Evolutionary conservation across 2,888 invertebrate species (phyloP).

Genomic region (Mesochorus sp.): DNA sequence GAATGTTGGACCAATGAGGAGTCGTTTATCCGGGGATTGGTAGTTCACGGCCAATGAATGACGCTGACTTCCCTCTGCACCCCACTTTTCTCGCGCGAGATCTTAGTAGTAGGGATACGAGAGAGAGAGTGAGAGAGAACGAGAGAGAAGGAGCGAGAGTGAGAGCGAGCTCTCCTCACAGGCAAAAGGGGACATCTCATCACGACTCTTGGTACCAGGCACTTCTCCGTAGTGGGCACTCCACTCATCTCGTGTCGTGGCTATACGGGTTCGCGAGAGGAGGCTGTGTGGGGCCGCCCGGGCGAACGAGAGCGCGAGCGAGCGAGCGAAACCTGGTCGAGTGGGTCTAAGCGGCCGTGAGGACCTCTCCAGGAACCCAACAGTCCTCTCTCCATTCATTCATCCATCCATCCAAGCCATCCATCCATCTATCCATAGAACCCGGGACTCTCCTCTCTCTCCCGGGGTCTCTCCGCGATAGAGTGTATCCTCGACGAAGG

Average conservation of each 20-base stretch:
- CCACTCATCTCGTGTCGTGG: conserved; percentile 80
- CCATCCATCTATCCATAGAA: conserved; percentile 74
- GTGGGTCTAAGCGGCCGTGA: conserved; percentile 82
- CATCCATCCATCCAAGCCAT: conserved; percentile 70
- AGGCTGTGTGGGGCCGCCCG: conserved; percentile 67
- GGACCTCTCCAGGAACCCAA: conserved; percentile 82
- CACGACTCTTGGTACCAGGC: conserved; percentile 81
- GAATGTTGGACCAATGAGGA: conserved; percentile 22
- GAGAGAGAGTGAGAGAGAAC: neutral
- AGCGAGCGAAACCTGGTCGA: conserved; percentile 75
- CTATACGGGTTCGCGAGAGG: conserved; percentile 76
- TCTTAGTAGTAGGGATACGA: conserved; percentile 14
- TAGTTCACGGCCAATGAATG: conserved; percentile 46
- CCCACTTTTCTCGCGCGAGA: conserved; percentile 12
- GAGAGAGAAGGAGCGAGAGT: neutral
- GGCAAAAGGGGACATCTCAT: conserved; percentile 81
- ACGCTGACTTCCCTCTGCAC: neutral
- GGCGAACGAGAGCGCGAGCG: conserved; percentile 73
- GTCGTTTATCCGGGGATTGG: conserved; percentile 33
- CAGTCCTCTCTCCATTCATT: conserved; percentile 79
- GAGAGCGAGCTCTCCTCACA: conserved; percentile 74
- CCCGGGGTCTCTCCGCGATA: conserved; percentile 62
- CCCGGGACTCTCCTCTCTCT: conserved; percentile 66
- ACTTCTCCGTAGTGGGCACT: conserved; percentile 82
- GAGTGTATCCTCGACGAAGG: conserved; percentile 76